Evolutionary conservation across 2,113 vertebrate genomes (phyloP), one percentile per base, ranked within the genome.

Genomic region (Thamnophis sirtalis): DNA sequence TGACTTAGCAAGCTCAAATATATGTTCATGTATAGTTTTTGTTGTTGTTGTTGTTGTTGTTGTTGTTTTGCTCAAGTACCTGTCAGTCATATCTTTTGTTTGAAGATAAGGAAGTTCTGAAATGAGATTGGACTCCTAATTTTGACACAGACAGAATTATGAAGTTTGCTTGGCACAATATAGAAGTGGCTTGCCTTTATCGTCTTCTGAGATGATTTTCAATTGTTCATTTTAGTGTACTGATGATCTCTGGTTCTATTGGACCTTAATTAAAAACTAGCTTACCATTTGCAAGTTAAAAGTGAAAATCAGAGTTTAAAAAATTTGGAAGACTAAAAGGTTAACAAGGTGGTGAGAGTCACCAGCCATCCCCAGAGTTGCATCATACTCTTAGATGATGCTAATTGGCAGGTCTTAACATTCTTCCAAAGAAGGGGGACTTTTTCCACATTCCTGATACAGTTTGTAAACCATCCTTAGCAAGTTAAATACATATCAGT

Each of bases 391-490:
- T 68, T n/a, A 63, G 26, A 5, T 28, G 10, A n/a, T 63, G 10
- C 26, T 63, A n/a, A 63, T 63, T 63, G 26, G 10, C 60, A n/a
- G 4, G 4, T 63, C 60, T 63, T 68, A 68, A 68, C 63, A 68
- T 33, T 33, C 28, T 33, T 33, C 28, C 63, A 68, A 68, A 68
- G 28, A 68, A 33, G 28, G 11, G 28, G 10, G 10, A 1, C 60
- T 68, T 49, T 86, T 93, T 94, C 91, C 63, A 87, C 93, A 94
- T 94, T 95, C 96, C 93, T 54, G 49, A 43, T 96, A 94, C 95
- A 96, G 93, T 95, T 95, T 95, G 94, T 95, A 94, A 95, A 91
- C 94, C 93, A 95, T 91, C 26, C 96, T 93, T 96, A 95, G 96
- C 80, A 93, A 94, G 93, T 97, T 97, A 96, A 97, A 97, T 97